Conservation (phyloP, 2,797 vertebrate species). For the Sebastes jordani region DNA sequence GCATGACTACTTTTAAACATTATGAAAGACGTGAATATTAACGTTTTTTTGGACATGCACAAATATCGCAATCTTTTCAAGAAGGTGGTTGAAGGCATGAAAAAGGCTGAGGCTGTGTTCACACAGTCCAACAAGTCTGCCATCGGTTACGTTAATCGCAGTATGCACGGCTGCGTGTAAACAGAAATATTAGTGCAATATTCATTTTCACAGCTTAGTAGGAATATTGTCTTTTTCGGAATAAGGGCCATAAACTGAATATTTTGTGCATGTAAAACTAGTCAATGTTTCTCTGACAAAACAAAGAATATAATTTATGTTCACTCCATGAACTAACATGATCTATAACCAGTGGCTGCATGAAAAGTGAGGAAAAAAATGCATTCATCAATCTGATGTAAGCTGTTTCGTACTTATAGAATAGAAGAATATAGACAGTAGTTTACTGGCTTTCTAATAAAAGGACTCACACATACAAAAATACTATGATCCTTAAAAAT, state of each 20-base stretch:
- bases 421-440: not conserved
- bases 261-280: not conserved
- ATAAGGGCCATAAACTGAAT: not conserved
- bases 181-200: not conserved
- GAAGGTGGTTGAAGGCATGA: too few species aligned
- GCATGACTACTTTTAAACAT: too few species aligned
- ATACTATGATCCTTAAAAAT: not conserved
- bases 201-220: not conserved
- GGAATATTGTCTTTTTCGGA: not conserved
- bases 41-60: too few species aligned
- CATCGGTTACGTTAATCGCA: fast-evolving
- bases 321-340: not conserved
- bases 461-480: not conserved
- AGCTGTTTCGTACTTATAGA: not conserved
- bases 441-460: not conserved
- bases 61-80: too few species aligned
- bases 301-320: not conserved
- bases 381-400: not conserved
- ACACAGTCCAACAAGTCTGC: too few species aligned
- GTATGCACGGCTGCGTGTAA: not conserved
- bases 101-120: too few species aligned
- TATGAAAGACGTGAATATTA: too few species aligned
- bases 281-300: not conserved
- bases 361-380: not conserved
- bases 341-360: not conserved